Percentiles rank a stretch among this genome's conserved stretches.
Conservation (phyloP, 2,113 vertebrate genomes). For the Triplophysa rosa region DNA sequence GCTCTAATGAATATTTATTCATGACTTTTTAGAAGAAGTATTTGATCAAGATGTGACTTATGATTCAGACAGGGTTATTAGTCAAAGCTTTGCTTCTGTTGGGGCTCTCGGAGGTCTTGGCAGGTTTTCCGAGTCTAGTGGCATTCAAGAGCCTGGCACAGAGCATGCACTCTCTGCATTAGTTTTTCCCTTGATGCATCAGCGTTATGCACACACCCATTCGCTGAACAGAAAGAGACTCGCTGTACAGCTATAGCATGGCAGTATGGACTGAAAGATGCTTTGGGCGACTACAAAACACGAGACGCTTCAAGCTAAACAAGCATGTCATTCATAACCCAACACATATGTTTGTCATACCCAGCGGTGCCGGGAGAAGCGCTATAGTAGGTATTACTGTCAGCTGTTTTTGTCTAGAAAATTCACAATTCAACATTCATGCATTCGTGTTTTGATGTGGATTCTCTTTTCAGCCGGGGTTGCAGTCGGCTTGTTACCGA, state of each 20-base stretch:
- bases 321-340: too few species aligned
- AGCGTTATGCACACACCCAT: constrained; percentile 1
- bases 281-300: too few species aligned
- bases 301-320: too few species aligned
- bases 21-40: not conserved
- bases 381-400: too few species aligned
- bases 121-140: constrained; percentile 16
- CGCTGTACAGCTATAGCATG: not conserved
- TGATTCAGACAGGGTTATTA: not conserved
- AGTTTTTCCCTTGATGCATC: constrained; percentile 28
- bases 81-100: not conserved
- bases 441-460: too few species aligned
- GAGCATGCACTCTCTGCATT: constrained; percentile 38
- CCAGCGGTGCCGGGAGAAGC: too few species aligned
- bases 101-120: not conserved
- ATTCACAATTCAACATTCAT: not conserved
- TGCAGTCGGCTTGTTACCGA: too few species aligned
- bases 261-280: not conserved
- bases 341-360: too few species aligned
- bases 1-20: constrained; percentile 23
- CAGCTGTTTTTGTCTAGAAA: too few species aligned
- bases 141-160: constrained; percentile 37
- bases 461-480: too few species aligned
- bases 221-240: not conserved
- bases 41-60: not conserved